Evolutionary conservation across 2,888 invertebrate species (phyloP), one percentile per base, ranked within the genome.

Genomic region (Zelleria hepariella): DNA sequence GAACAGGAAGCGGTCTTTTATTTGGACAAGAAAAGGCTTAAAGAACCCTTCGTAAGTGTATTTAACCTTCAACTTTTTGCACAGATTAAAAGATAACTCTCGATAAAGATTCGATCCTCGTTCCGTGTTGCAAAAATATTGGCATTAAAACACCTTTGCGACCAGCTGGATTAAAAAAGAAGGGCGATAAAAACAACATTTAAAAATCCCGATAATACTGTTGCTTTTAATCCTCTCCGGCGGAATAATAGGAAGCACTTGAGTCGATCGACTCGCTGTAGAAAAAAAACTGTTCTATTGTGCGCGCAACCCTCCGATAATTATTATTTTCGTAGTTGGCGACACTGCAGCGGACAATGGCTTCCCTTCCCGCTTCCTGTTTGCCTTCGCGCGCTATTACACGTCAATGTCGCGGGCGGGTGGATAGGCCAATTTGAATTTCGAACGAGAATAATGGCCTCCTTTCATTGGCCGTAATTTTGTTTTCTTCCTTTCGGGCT

Each of bases 321-420:
- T 88, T 86, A 87, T 87, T 86, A 87, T 88, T 87, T 86, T 87
- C 81, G 82, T 86, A 86, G 85, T 85, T 86, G 85, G 86, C 85
- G 86, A 88, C 87, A 86, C 84, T 79, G 84, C 71, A 67, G 67
- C 77, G 78, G 74, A 86, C 86, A 86, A 87, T 86, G 78, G 62
- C 67, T 66, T 68, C 77, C 78, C 81, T 75, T 75, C 80, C 78
- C 80, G 77, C 80, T 87, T 87, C 87, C 87, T 87, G 87, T 86
- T 86, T 87, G 82, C 84, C 73, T 82, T 87, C 85, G 86, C 87
- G 87, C 86, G 86, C 87, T 86, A 86, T 88, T 88, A 84, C 86
- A 85, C 87, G 84, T 81, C 80, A 86, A 86, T 86, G 79, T 79
- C 74, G 73, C 32, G 32, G 32, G 75, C 75, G 76, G 78, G 74